phyloP scores from a whole-genome alignment of 2,113 vertebrate species.

The Urocynchramus pylzowi region DNA sequence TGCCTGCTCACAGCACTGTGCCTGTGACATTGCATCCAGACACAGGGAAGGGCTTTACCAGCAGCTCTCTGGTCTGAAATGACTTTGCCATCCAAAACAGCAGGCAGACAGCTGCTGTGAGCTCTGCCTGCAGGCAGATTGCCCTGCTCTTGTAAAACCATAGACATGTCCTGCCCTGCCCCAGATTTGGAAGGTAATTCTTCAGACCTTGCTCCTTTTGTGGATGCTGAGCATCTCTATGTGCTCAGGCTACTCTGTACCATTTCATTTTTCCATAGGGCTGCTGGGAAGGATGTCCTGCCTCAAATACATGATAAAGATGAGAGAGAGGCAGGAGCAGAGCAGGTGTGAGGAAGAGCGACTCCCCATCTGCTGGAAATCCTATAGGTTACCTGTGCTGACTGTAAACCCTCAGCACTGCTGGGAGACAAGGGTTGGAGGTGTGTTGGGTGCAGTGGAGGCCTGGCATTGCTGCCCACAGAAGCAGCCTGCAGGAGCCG shows the following conservation, averaged over 20 bases:
- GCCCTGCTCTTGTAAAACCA: neutral
- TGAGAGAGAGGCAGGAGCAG: neutral
- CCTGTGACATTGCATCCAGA: neutral
- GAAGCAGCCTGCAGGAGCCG: fast-evolving
- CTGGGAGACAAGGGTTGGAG: neutral
- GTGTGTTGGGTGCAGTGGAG: neutral
- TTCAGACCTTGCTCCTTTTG: neutral
- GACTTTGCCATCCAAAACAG: neutral
- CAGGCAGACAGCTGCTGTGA: neutral
- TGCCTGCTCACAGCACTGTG: neutral
- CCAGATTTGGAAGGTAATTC: neutral
- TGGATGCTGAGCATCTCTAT: neutral
- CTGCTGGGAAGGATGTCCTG: neutral
- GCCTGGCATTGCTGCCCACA: neutral
- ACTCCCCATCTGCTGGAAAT: neutral
- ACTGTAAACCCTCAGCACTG: neutral
- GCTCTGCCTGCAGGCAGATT: neutral
- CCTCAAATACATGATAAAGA: neutral
- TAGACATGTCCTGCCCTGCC: neutral
- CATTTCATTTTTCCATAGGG: neutral
- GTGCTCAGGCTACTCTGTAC: neutral
- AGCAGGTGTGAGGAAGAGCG: neutral
- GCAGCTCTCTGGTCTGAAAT: neutral
- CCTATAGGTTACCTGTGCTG: neutral
- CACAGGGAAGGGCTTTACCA: neutral